Evolutionary conservation across 2,797 vertebrate genomes (phyloP).

Genomic region (Crocodylus rhombifer): DNA sequence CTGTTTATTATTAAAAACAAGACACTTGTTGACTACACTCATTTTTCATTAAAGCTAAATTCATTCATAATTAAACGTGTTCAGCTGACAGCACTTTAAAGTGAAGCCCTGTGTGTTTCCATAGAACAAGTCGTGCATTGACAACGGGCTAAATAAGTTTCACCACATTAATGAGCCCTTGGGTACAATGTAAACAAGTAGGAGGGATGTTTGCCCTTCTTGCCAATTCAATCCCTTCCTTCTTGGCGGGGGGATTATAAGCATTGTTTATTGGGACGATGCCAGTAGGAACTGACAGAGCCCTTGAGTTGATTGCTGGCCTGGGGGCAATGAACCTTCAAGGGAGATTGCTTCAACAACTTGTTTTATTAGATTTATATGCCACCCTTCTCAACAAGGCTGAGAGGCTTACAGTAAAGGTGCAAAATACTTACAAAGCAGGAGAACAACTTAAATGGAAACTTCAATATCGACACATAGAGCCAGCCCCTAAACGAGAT

Average conservation of each 20-base stretch:
- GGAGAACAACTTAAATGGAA: no score
- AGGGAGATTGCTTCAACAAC: background rate
- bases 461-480: no score
- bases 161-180: background rate
- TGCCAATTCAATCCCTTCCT: background rate
- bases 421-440: no score
- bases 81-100: background rate
- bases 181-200: accelerated
- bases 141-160: background rate
- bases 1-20: slow-evolving; percentile 24
- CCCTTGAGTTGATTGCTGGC: accelerated
- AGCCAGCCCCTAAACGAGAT: no score
- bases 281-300: background rate
- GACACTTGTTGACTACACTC: background rate
- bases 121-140: background rate
- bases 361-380: no score
- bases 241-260: background rate
- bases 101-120: background rate
- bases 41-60: slow-evolving; percentile 29
- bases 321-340: background rate
- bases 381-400: no score
- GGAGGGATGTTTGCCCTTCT: background rate
- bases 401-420: no score
- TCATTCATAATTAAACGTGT: background rate
- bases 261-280: background rate